Evolutionary conservation across 2,888 invertebrate genomes (phyloP).

Genomic region (Erynnis tages): DNA sequence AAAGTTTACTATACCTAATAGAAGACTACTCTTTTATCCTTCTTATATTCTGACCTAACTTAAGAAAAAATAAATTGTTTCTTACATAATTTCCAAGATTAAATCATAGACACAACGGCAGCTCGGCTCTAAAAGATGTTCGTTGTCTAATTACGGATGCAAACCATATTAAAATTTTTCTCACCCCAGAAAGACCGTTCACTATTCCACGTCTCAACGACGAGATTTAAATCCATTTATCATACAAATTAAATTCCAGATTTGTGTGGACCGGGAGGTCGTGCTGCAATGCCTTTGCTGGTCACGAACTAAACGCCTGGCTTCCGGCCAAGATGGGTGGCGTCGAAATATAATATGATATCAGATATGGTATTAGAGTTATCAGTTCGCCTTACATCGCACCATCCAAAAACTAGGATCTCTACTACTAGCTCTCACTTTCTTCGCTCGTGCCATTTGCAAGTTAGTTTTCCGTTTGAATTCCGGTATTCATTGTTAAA

Average conservation of each 20-base stretch:
- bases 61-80: no score
- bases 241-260: conserved; percentile 32
- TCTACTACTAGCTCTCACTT: no score
- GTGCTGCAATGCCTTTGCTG: conserved; percentile 9
- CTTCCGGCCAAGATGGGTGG: conserved; percentile 9
- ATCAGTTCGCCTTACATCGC: not conserved
- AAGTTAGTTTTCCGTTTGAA: no score
- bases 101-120: not conserved
- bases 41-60: no score
- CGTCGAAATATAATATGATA: conserved; percentile 14
- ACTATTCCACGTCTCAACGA: conserved; percentile 20
- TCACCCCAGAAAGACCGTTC: conserved; percentile 7
- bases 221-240: conserved; percentile 30
- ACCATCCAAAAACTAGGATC: no score
- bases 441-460: no score
- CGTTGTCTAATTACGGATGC: conserved; percentile 17
- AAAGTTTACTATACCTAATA: no score
- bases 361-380: not conserved
- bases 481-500: no score
- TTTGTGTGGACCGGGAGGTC: conserved; percentile 22
- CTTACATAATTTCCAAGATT: not conserved
- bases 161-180: conserved; percentile 20
- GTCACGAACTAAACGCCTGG: conserved; percentile 18
- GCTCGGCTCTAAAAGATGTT: conserved; percentile 2
- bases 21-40: no score